These are phyloP conservation scores for Decapterus maruadsi DNA, from an alignment of 2,797 vertebrate genomes.

Conservation along the genomic window DNA sequence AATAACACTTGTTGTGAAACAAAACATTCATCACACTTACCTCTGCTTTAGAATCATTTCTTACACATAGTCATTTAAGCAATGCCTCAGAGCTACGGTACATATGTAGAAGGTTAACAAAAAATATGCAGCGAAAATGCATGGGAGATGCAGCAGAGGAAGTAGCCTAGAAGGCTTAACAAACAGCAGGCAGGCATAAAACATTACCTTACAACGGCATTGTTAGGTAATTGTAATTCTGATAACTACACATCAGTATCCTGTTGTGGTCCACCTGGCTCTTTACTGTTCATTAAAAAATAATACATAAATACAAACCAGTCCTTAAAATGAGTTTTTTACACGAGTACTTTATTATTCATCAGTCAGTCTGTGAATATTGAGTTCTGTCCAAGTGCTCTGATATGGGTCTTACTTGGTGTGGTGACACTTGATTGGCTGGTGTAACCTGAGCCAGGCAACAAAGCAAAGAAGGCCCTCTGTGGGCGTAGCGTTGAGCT, in stretches of 20 bases:
- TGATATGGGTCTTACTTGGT: conserved; percentile 54
- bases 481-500: conserved; percentile 65
- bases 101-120: conserved; percentile 89
- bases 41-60: conserved; percentile 85
- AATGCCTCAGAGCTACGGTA: conserved; percentile 80
- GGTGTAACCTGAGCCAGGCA: conserved; percentile 68
- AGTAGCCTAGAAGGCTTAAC: conserved; percentile 26
- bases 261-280: conserved; percentile 63
- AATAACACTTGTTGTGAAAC: conserved; percentile 89
- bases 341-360: conserved; percentile 55
- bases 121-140: conserved; percentile 84
- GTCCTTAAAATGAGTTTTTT: conserved; percentile 54
- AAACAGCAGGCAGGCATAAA: conserved; percentile 49
- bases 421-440: conserved; percentile 74
- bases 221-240: conserved; percentile 30
- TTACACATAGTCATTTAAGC: conserved; percentile 86
- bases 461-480: conserved; percentile 49
- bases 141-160: conserved; percentile 68
- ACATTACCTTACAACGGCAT: conserved; percentile 39
- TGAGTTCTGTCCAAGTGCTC: conserved; percentile 60
- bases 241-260: conserved; percentile 43
- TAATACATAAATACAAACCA: conserved; percentile 76
- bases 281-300: conserved; percentile 57
- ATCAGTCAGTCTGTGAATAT: conserved; percentile 64
- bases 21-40: conserved; percentile 89